Conservation (phyloP, 2,797 vertebrate genomes). For the Eospalax fontanierii region DNA sequence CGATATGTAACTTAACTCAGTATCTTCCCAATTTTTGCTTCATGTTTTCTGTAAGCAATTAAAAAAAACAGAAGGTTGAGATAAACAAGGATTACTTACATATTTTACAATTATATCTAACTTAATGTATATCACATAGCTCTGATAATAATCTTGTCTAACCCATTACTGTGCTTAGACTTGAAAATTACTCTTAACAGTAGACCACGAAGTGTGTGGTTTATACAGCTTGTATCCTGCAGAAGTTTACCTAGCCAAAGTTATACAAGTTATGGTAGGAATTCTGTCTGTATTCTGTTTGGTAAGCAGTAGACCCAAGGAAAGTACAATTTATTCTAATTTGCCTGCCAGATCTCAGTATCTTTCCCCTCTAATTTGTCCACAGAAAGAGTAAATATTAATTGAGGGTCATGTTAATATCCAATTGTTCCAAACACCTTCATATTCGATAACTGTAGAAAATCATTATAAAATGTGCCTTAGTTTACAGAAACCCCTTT, state of each 20-base stretch:
- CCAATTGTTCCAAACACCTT: constrained; percentile 16
- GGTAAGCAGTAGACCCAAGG: neutral
- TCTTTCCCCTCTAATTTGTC: constrained; percentile 30
- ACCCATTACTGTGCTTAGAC: neutral
- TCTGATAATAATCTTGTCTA: neutral
- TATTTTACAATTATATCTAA: constrained; percentile 52
- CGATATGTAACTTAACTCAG: neutral
- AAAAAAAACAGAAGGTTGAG: neutral
- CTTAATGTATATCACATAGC: neutral
- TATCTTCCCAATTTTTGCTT: neutral
- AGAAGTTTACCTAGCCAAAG: neutral
- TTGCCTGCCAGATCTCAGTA: neutral
- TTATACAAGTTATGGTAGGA: neutral
- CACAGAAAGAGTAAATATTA: neutral
- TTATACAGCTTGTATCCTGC: neutral
- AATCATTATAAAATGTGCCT: neutral
- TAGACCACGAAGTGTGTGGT: neutral
- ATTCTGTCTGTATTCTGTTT: constrained; percentile 13
- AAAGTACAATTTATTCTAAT: constrained; percentile 53
- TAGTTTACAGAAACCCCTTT: constrained; percentile 40
- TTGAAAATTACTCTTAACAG: constrained; percentile 2
- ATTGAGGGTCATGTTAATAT: constrained; percentile 2
- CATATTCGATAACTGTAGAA: constrained; percentile 12
- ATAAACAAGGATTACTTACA: neutral
- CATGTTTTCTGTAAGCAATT: neutral